Evolutionary conservation across 2,113 vertebrate species (phyloP).

Genomic region (Benitochromis conjunctus): DNA sequence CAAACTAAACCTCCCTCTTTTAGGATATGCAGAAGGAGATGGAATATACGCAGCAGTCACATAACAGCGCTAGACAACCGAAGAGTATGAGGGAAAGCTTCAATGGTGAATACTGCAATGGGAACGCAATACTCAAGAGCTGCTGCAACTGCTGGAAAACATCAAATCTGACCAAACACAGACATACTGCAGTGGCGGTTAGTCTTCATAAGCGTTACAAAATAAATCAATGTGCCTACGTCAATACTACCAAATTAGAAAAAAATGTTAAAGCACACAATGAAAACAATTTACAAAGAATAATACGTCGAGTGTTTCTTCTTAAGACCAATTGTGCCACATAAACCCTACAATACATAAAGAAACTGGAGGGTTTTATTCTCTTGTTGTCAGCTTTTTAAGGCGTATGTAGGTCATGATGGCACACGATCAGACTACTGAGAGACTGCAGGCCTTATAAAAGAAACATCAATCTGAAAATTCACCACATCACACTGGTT

Average conservation of each 20-base stretch:
- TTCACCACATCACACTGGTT: slow-evolving; percentile 25
- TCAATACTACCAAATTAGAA: background rate
- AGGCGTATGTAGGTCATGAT: slow-evolving; percentile 69
- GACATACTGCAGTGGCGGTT: background rate
- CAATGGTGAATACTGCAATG: slow-evolving; percentile 18
- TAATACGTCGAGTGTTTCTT: slow-evolving; percentile 43
- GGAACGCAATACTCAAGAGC: slow-evolving; percentile 17
- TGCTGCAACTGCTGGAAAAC: slow-evolving; percentile 18
- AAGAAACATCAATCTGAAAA: slow-evolving; percentile 70
- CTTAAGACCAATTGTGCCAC: slow-evolving; percentile 11
- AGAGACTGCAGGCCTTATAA: slow-evolving; percentile 63
- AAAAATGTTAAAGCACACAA: background rate
- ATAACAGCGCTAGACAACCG: slow-evolving; percentile 13
- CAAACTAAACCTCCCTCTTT: slow-evolving; percentile 32
- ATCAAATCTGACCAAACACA: slow-evolving; percentile 5
- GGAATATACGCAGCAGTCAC: slow-evolving; percentile 17
- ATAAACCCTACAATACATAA: slow-evolving; percentile 17
- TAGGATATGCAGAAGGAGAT: background rate
- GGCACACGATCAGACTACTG: slow-evolving; percentile 66
- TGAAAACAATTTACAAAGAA: slow-evolving; percentile 13
- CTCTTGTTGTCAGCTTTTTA: slow-evolving; percentile 65
- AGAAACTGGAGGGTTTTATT: slow-evolving; percentile 52
- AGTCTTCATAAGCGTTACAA: background rate
- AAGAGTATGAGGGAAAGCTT: background rate
- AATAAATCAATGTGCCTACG: background rate